Base-by-base conservation (phyloP, 2,888 invertebrate species). In the Luperina nickerlii region DNA sequence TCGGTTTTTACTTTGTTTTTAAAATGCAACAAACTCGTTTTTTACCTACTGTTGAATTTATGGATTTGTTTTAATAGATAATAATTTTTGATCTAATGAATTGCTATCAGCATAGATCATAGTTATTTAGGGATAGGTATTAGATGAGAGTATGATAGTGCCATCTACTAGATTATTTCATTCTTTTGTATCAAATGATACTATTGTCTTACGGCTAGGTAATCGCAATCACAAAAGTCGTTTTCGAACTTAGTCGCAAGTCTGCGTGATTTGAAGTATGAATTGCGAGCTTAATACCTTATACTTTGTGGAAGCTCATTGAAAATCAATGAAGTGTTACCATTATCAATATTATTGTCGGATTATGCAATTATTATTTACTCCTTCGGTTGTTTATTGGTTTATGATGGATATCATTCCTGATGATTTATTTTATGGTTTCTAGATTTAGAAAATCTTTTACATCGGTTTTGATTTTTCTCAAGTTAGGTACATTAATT, bases 281-380 rank as follows among this genome's bases (percentile, higher is more conserved):
- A 87, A 89, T 84, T 86, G 87, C 86, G 77, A 89, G 87, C 88
- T 88, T 88, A 88, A 86, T 87, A 89, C 87, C 88, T 87, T 84
- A 88, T 88, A 90, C 87, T 90, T 88, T 87, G 89, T 89, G 79
- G 87, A 80, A 89, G 89, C 91, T 92, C 91, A 92, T 92, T 93
- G 92, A 92, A 92, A 92, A 91, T 92, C 93, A 93, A 93, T 92
- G 88, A 82, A 86, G 87, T 88, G 84, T 88, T 85, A 88, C 86
- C 84, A 89, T 84, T 87, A 88, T 83, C 82, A 81, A 84, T 84
- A 85, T 87, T 82, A 80, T 74, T 84, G 79, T 79, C 57, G 38
- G 82, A 72, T 81, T 79, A 74, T 82, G n/a, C 69, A 87, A 82
- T 85, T 85, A 84, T 83, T 88, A 83, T 83, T 78, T 69, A 72